Base-by-base conservation (phyloP, 2,797 vertebrate genomes). In the Karalla daura region DNA sequence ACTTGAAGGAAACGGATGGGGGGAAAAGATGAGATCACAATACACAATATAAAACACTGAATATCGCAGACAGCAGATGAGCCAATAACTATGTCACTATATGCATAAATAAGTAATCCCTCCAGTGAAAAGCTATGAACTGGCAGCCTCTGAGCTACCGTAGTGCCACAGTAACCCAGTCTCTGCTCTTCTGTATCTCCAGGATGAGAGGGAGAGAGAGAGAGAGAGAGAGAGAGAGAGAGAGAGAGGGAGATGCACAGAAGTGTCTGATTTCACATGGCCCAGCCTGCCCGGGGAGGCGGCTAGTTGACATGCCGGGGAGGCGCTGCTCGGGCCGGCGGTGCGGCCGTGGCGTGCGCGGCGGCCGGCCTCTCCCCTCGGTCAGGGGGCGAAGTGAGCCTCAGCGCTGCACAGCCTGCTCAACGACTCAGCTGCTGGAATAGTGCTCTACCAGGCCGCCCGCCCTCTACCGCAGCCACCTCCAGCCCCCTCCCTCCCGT, bases 361-460 rank as follows among this genome's bases (percentile, higher is more conserved):
- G 62, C 62, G 59, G 47, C 23, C n/a, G n/a, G n/a, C n/a, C n/a
- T n/a, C n/a, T n/a, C n/a, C n/a, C n/a, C n/a, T n/a, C n/a, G n/a
- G n/a, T n/a, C n/a, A n/a, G n/a, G n/a, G n/a, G n/a, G n/a, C n/a
- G n/a, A n/a, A n/a, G n/a, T n/a, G n/a, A n/a, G 59, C 61, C 52
- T 68, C 59, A 54, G 39, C 74, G 40, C 55, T n/a, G 25, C 33
- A 75, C 80, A 87, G n/a, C n/a, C 86, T 81, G 89, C 86, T 83
- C 55, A 80, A 76, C 79, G 80, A 86, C 82, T 86, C 65, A 60
- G 69, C 65, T 60, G 59, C 77, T 82, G 72, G 35, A 83, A 81
- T 62, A 46, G 18, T 41, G 61, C 70, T 87, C 86, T 90, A 90
- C 91, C 89, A 89, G 76, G 70, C 74, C 70, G 70, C 62, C 72